These are phyloP conservation scores for Porites australiensis DNA, from an alignment of 64 coral and sea anemone genomes.

Conservation along the genomic window DNA sequence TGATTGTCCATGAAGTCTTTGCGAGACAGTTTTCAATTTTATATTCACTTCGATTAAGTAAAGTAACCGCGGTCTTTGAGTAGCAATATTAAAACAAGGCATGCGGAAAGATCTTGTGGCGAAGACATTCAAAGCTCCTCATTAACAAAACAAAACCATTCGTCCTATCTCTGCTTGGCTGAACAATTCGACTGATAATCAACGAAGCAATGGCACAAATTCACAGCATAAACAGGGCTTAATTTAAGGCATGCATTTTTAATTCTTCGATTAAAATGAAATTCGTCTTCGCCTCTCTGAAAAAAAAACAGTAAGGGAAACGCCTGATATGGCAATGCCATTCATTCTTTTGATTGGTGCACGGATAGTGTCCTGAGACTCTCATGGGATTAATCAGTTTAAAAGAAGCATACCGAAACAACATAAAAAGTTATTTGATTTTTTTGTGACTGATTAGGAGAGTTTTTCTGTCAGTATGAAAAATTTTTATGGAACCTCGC, in stretches of 20 bases:
- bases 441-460: too few relatives aligned
- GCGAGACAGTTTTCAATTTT: not conserved
- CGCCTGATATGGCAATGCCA: too few relatives aligned
- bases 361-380: too few relatives aligned
- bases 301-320: too few relatives aligned
- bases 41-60: not conserved
- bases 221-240: too few relatives aligned
- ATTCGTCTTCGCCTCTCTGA: too few relatives aligned
- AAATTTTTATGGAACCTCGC: not conserved
- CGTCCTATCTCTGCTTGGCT: not conserved
- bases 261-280: too few relatives aligned
- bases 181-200: not conserved
- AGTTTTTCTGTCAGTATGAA: too few relatives aligned
- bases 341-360: too few relatives aligned
- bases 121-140: not conserved
- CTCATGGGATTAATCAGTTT: too few relatives aligned
- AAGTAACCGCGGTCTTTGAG: not conserved
- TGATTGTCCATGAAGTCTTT: not conserved
- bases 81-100: slow-evolving; percentile 2
- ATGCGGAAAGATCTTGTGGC: not conserved
- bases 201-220: not conserved
- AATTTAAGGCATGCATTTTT: not conserved
- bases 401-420: too few relatives aligned
- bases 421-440: too few relatives aligned
- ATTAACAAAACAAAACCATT: not conserved